Base-by-base conservation (phyloP, 2,113 vertebrate species). In the Apodemus speciosus region DNA sequence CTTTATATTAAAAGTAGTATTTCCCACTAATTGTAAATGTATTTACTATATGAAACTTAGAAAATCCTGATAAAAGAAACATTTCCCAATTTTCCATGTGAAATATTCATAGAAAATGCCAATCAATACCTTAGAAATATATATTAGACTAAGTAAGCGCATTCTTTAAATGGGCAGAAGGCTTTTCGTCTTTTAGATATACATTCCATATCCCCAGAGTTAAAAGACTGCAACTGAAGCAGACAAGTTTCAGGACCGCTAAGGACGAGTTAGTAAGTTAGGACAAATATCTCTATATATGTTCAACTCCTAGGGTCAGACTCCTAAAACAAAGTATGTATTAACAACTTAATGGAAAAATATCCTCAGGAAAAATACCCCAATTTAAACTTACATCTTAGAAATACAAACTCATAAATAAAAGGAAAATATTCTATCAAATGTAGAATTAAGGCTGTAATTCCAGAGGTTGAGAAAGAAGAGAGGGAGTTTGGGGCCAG, bases 61-160 rank as follows among this genome's bases (percentile, higher is more conserved):
- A 92, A 95, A 94, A 71, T 46, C 79, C 0, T 92, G 25, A 64
- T 53, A 58, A 94, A 94, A 81, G 32, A 88, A 92, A 96, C 87
- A 85, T 60, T 62, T 40, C 14, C 85, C 3, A 91, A 49, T 85
- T 92, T 95, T 88, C 10, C 40, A 64, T 13, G 25, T 20, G 49
- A 9, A 73, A 10, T 23, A 69, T 35, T 21, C 75, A 91, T 0
- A 60, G 11, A 84, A 2, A 91, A 81, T 69, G 20, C 81, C 13
- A 91, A 38, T 75, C 56, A 84, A 27, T 35, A 91, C 7, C 21
- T 51, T 71, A 18, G 13, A 21, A 69, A 66, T 89, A 69, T 25
- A 35, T 49, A 85, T 38, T 53, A 75, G 16, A 8, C 14, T 18
- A 91, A 72, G 73, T 87, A 87, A 94, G 8, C 46, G 85, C 8